Base-by-base conservation (phyloP, 2,113 vertebrate species). In the Tricholaema leucomelas region DNA sequence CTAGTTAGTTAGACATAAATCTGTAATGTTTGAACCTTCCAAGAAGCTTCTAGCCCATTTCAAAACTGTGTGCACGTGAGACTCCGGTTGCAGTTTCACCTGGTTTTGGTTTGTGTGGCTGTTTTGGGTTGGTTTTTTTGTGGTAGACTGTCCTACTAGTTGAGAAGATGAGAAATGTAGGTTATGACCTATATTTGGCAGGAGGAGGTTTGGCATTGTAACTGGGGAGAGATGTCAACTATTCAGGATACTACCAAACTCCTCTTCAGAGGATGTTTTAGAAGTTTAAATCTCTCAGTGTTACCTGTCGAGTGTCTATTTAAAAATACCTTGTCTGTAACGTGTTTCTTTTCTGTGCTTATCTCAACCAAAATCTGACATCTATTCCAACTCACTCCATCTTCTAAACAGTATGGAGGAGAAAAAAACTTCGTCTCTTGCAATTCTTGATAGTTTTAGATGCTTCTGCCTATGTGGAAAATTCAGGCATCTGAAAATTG, bases 401-500 rank as follows among this genome's bases (percentile, higher is more conserved):
- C 54, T n/a, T 79, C 56, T 63, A 21, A 79, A 50, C 23, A 76
- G 31, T 56, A 30, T 31, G 56, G 38, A 18, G 30, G 21, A 71
- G 36, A 25, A 33, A 95, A 80, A 24, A 24, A 8, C 42, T 48
- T 31, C 17, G 31, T 64, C 31, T 48, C 33, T 92, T 91, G 28
- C 66, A 82, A 10, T n/a, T 33, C 36, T 60, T 54, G 52, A 28
- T 66, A 56, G 25, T 65, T 94, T 80, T 56, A 42, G 30, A 18
- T 82, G 36, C 46, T 82, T 67, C 71, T 91, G 28, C 35, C 42
- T 85, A 17, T 1, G 0, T 87, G 79, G 64, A 94, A 88, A 88
- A 91, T 85, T 91, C 30, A 64, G 44, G 46, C 75, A 71, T 50
- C 61, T 74, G 89, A 95, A 82, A 83, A 74, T 95, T 56, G 50